Percentiles rank a stretch among this genome's conserved stretches.
Evolutionary conservation across 2,113 vertebrate species (phyloP).

Genomic region (Ctenomys sociabilis): DNA sequence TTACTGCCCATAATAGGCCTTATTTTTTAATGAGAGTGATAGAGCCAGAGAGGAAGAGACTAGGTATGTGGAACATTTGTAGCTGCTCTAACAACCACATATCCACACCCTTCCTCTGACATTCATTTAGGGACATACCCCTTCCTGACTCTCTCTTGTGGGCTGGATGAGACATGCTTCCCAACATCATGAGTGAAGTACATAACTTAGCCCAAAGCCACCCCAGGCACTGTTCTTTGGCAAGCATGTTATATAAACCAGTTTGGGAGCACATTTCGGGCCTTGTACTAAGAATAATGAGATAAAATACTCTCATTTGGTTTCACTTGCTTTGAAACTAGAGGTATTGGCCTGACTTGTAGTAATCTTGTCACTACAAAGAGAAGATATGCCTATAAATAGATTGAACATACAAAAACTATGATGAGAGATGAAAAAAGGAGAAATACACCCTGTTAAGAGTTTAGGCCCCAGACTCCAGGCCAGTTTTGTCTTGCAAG

Average conservation of each 20-base stretch:
- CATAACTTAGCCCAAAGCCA: neutral
- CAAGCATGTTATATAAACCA: neutral
- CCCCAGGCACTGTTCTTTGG: neutral
- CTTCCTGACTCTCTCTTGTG: neutral
- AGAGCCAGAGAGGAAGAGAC: neutral
- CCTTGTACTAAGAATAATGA: neutral
- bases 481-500: neutral
- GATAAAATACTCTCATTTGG: neutral
- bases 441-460: neutral
- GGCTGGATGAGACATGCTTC: neutral
- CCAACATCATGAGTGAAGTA: neutral
- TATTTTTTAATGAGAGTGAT: neutral
- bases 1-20: neutral
- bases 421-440: neutral
- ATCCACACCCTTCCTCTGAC: neutral
- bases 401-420: slow-evolving; percentile 3
- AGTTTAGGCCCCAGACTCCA: neutral
- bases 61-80: neutral
- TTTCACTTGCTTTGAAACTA: slow-evolving; percentile 23
- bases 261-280: neutral
- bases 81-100: neutral
- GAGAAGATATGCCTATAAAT: neutral
- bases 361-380: neutral
- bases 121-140: neutral
- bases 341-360: neutral